phyloP scores from a whole-genome alignment of 2,888 invertebrate species.

The Tenthredo scrophulariae region DNA sequence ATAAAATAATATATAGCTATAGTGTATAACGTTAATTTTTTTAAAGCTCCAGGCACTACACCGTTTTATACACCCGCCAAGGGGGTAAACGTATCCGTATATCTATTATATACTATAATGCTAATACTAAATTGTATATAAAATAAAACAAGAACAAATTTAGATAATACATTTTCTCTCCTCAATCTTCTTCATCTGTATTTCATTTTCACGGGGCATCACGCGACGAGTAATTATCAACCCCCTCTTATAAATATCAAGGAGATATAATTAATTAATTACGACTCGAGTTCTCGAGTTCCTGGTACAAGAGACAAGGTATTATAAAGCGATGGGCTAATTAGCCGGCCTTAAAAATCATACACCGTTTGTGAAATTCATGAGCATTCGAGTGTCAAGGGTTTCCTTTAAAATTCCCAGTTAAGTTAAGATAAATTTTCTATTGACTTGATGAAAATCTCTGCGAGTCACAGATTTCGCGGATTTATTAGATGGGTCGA shows the following conservation, averaged over 20 bases:
- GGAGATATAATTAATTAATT: not conserved
- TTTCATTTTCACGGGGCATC: not conserved
- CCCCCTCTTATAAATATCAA: not conserved
- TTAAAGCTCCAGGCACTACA: conserved; percentile 12
- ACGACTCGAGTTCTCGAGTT: not conserved
- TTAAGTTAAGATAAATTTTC: not conserved
- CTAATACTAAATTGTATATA: conserved; percentile 29
- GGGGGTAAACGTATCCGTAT: not conserved
- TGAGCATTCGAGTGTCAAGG: not conserved
- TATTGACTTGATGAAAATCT: not conserved
- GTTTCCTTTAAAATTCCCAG: no score
- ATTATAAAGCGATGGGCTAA: not conserved
- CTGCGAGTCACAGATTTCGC: not conserved
- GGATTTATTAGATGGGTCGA: not conserved
- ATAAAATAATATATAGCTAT: conserved; percentile 4
- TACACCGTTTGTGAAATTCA: not conserved
- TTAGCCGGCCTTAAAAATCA: not conserved
- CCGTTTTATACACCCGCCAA: conserved; percentile 18
- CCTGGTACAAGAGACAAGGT: not conserved
- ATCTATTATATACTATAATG: conserved; percentile 1
- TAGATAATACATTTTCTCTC: not conserved
- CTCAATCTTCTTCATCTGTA: not conserved
- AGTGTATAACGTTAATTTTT: conserved; percentile 36
- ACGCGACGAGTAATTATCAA: not conserved
- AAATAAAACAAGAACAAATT: conserved; percentile 36